Evolutionary conservation across 2,888 invertebrate genomes (phyloP).

Genomic region (Pollenia labialis): DNA sequence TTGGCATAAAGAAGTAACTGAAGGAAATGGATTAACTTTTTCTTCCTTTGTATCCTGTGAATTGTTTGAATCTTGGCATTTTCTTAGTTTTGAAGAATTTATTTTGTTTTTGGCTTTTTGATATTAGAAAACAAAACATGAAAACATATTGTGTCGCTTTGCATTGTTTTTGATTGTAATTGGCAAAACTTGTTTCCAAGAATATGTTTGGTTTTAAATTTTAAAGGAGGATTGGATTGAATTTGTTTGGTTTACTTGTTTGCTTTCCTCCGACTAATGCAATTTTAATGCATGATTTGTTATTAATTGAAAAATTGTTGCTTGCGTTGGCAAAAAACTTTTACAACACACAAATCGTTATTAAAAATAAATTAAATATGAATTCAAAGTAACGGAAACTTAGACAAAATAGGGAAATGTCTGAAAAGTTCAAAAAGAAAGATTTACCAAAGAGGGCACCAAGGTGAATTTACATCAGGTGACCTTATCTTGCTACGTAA

Average conservation of each 20-base stretch:
- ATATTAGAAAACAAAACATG: constrained; percentile 11
- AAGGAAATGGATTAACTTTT: constrained; percentile 16
- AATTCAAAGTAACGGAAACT: constrained; percentile 50
- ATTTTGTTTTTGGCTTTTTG: constrained; percentile 4
- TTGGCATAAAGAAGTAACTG: constrained; percentile 11
- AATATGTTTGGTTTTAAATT: constrained; percentile 49
- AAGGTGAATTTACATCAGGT: no score
- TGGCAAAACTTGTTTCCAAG: constrained; percentile 63
- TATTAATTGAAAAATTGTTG: constrained; percentile 81
- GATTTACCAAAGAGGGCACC: no score
- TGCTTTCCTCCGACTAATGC: constrained; percentile 78
- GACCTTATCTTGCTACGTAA: no score
- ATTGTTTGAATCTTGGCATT: constrained; percentile 60
- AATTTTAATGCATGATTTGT: constrained; percentile 83
- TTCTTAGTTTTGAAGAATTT: constrained; percentile 59
- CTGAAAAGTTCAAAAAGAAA: no score
- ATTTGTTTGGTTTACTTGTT: constrained; percentile 36
- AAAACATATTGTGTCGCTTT: constrained; percentile 71
- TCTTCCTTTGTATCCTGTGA: constrained; percentile 4
- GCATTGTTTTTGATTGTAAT: constrained; percentile 65
- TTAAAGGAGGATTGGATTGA: neutral
- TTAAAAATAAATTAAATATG: constrained; percentile 52
- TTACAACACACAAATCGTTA: constrained; percentile 60
- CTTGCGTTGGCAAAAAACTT: constrained; percentile 54
- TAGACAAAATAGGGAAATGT: neutral